Conservation (phyloP, 2,797 vertebrate species). For the Characodon lateralis region DNA sequence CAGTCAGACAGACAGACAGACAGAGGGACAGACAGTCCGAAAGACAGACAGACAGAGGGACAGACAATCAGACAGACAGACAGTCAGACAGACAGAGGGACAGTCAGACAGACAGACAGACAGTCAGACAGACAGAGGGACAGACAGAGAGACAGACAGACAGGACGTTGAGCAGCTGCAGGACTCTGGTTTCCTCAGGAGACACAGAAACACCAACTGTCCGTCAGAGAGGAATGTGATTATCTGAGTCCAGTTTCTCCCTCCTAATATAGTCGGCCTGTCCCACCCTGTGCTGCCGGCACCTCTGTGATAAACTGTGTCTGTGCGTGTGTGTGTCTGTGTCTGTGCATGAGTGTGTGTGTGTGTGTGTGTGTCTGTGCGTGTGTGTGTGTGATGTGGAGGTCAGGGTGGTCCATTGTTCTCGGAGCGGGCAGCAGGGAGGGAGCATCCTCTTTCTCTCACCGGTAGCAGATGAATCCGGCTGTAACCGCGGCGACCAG, state of each 20-base stretch:
- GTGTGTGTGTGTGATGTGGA: not conserved
- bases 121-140: too few relatives aligned
- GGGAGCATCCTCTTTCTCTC: slow-evolving; percentile 55
- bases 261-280: slow-evolving; percentile 44
- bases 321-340: not conserved
- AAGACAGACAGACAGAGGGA: too few relatives aligned
- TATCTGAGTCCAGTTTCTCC: slow-evolving; percentile 14
- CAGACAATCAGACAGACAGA: too few relatives aligned
- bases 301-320: slow-evolving; percentile 3
- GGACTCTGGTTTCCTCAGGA: not conserved
- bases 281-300: slow-evolving; percentile 21
- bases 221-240: too few relatives aligned
- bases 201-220: too few relatives aligned
- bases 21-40: too few relatives aligned
- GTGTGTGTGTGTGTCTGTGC: too few relatives aligned
- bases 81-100: too few relatives aligned
- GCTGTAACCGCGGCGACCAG: slow-evolving; percentile 72
- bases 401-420: slow-evolving; percentile 36
- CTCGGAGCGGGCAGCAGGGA: slow-evolving; percentile 25
- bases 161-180: not conserved
- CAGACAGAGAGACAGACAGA: not conserved
- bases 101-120: too few relatives aligned
- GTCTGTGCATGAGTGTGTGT: too few relatives aligned
- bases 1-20: too few relatives aligned
- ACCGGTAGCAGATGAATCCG: slow-evolving; percentile 82